Base-by-base conservation (phyloP, 1,140 invertebrate species). In the Zelostemma sp. region DNA sequence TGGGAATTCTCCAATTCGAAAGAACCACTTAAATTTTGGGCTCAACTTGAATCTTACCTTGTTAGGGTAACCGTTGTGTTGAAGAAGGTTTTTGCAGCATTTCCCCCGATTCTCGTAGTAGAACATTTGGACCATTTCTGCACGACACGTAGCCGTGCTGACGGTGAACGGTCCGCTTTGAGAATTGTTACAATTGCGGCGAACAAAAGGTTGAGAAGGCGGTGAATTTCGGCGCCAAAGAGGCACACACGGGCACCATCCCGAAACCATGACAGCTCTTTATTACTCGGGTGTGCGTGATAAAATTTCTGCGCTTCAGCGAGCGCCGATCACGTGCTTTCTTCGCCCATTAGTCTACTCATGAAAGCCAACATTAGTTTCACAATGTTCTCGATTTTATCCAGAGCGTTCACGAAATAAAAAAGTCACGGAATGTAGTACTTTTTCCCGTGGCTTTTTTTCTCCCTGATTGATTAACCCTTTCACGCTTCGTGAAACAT, bases 101-200 rank as follows among this genome's bases (percentile, higher is more conserved):
- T 91, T 91, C 55, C 91, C 91, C 21, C 89, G 86, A 68, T 88
- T 91, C 75, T 92, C 91, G 68, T 91, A 91, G 74, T 92, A 92
- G 79, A 91, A 90, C 86, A 91, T 87, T 80, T 92, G 90, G 31
- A 91, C 90, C 88, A 89, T 88, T 35, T 84, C 81, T 51, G 83
- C 70, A 55, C 80, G 79, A 55, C 83, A 79, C 46, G 80, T 80
- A 12, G 77, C 74, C 54, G 75, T 74, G 66, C 80, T 80, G 49
- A 83, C 77, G 58, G 80, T 79, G 66, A 80, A 82, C 14, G 84
- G 80, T 45, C 79, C 76, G 45, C 74, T 75, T 11, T 75, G 67
- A 17, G 68, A 74, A 61, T 54, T 71, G 49, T 72, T 67, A 43
- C 56, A 43, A 62, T 77, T 79, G 50, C 50, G 70, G 31, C 61